phyloP scores from a whole-genome alignment of 2,113 vertebrate genomes.

The Ovibos moschatus region DNA sequence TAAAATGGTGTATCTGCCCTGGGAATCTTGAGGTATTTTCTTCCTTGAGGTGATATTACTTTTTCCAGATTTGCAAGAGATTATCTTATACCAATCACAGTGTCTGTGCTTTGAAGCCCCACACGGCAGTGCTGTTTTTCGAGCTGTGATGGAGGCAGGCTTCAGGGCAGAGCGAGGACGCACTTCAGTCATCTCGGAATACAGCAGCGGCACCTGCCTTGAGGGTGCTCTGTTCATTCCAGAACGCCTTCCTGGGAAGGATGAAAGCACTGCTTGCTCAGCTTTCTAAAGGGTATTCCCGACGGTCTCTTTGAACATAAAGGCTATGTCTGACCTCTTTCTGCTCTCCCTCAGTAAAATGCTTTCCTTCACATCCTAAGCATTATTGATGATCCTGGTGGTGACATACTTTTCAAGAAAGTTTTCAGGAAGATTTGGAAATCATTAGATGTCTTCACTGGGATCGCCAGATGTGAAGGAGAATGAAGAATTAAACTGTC shows the following conservation, averaged over 20 bases:
- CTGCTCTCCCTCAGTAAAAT: neutral
- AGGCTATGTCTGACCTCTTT: conserved; percentile 29
- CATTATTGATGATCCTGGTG: conserved; percentile 20
- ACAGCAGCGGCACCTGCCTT: conserved; percentile 11
- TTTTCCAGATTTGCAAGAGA: neutral
- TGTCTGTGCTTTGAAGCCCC: neutral
- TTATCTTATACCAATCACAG: conserved; percentile 7
- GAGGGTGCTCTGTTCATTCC: conserved; percentile 17
- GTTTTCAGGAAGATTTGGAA: conserved; percentile 44
- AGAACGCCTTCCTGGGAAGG: conserved; percentile 40
- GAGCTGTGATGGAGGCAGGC: conserved; percentile 21
- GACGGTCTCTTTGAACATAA: neutral
- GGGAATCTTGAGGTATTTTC: neutral
- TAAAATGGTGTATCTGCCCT: neutral
- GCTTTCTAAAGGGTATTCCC: conserved; percentile 24
- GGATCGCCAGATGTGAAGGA: conserved; percentile 8
- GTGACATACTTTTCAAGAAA: conserved; percentile 22
- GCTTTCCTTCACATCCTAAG: neutral
- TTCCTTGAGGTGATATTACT: neutral
- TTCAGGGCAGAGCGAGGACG: conserved; percentile 34
- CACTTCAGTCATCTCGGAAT: neutral
- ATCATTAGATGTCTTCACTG: conserved; percentile 29
- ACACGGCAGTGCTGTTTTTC: neutral
- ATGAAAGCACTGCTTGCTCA: conserved; percentile 36
- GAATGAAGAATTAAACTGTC: conserved; percentile 24